Conservation (phyloP, 2,797 vertebrate species). For the Ambastaia sidthimunki region DNA sequence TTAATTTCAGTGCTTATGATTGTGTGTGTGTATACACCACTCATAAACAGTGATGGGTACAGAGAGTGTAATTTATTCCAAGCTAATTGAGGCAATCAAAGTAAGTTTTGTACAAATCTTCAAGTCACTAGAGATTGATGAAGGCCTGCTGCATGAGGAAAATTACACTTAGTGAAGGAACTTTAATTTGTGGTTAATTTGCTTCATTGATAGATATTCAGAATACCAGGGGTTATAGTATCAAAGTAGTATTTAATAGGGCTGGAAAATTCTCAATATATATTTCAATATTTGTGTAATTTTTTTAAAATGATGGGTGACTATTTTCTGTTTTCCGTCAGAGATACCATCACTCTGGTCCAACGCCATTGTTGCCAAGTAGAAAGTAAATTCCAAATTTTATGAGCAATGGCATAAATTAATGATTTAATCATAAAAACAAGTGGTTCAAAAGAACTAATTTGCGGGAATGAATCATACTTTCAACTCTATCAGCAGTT, state of each 20-base stretch:
- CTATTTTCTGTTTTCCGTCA: too few species aligned
- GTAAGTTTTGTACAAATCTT: constrained; percentile 42
- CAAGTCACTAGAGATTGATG: constrained; percentile 25
- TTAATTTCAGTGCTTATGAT: neutral
- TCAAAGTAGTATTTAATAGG: neutral
- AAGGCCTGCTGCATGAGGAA: neutral
- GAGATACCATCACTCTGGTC: too few species aligned
- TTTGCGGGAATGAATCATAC: too few species aligned
- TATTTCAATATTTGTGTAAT: too few species aligned
- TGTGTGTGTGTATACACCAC: neutral
- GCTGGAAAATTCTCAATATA: too few species aligned
- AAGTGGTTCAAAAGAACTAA: neutral
- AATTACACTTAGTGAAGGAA: neutral
- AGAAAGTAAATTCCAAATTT: neutral
- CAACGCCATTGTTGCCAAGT: too few species aligned
- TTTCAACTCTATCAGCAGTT: too few species aligned
- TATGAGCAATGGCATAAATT: neutral
- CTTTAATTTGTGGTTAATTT: neutral
- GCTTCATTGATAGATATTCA: neutral
- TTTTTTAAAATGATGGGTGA: neutral
- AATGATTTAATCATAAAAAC: neutral
- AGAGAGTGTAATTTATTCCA: constrained; percentile 50
- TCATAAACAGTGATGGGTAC: constrained; percentile 17
- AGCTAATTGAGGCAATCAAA: constrained; percentile 46
- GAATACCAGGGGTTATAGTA: neutral